These are phyloP conservation scores for Oncorhynchus clarkii DNA, from an alignment of 2,113 vertebrate genomes.

Conservation along the genomic window DNA sequence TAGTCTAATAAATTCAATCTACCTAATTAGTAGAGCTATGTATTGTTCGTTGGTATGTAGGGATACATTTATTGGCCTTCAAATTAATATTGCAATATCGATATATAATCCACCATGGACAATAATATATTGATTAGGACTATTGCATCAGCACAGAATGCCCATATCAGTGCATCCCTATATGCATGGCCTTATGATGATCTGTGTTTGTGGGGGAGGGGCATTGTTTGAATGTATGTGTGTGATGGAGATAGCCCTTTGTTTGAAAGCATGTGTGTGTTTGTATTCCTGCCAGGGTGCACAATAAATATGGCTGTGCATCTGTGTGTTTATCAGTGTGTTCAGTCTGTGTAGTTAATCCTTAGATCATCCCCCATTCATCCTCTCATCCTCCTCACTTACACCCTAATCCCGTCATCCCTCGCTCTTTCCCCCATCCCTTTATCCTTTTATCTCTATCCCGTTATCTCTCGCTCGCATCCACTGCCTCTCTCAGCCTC, in stretches of 20 bases:
- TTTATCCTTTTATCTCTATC: conserved; percentile 73
- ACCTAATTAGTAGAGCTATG: too few species aligned
- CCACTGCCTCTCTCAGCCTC: conserved; percentile 24
- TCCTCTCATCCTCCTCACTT: conserved; percentile 72
- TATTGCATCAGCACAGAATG: too few species aligned
- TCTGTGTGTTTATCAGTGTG: conserved; percentile 56
- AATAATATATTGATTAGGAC: too few species aligned
- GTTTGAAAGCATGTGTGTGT: conserved; percentile 24
- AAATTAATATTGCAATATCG: too few species aligned
- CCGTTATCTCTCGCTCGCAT: conserved; percentile 62
- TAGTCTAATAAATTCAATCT: too few species aligned
- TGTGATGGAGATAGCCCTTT: conserved; percentile 13
- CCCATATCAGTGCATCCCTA: too few species aligned
- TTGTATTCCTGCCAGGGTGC: background rate
- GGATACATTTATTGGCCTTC: too few species aligned
- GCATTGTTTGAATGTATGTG: conserved; percentile 34
- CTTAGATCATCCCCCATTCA: conserved; percentile 72
- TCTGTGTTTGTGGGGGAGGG: background rate
- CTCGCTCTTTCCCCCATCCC: conserved; percentile 38
- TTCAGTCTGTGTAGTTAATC: conserved; percentile 65
- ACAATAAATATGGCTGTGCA: conserved; percentile 35
- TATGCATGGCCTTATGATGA: too few species aligned
- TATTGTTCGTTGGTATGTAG: too few species aligned
- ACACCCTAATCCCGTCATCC: conserved; percentile 72
- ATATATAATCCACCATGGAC: too few species aligned